These are phyloP conservation scores for Odontomyia ornata DNA, from an alignment of 2,888 invertebrate genomes.

Conservation along the genomic window DNA sequence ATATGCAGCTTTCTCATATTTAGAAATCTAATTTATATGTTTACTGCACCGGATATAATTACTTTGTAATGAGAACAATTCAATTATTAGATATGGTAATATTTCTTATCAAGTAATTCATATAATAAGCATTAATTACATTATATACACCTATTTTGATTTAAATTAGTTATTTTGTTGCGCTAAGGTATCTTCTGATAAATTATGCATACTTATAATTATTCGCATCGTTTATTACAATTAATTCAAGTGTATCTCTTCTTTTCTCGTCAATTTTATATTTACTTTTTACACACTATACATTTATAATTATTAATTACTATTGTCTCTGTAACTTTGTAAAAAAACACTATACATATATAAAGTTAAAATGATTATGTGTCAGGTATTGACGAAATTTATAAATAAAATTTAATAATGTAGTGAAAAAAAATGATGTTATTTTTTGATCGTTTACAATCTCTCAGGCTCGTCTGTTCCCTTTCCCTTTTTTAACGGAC, in stretches of 20 bases:
- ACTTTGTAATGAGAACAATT: not conserved
- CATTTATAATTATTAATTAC: constrained; percentile 11
- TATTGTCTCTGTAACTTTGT: constrained; percentile 12
- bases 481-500: no score
- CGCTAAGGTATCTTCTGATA: not conserved
- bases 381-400: constrained; percentile 40
- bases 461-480: no score
- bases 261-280: not conserved
- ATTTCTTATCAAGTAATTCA: constrained; percentile 2
- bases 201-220: constrained; percentile 3
- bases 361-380: constrained; percentile 14
- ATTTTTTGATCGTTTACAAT: no score
- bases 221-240: not conserved
- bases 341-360: constrained; percentile 29
- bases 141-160: not conserved
- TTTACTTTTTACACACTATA: not conserved
- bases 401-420: constrained; percentile 42
- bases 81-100: not conserved
- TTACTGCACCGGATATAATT: not conserved
- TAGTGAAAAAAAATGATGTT: constrained; percentile 29
- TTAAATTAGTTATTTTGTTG: not conserved
- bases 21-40: not conserved
- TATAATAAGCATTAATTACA: not conserved
- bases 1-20: not conserved
- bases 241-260: constrained; percentile 2